phyloP scores from a whole-genome alignment of 2,888 invertebrate genomes.

The Melipona beecheii region DNA sequence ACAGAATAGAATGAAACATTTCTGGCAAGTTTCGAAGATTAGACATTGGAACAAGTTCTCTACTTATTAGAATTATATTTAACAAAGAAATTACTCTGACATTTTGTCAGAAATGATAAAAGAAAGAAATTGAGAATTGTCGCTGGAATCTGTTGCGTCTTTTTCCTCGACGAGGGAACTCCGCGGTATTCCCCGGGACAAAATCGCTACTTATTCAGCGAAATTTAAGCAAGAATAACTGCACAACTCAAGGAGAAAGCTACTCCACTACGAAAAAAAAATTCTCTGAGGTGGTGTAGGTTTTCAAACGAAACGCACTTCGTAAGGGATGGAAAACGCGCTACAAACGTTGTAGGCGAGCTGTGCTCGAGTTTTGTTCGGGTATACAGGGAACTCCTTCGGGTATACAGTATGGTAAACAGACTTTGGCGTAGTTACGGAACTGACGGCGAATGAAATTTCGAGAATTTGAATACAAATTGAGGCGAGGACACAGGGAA shows the following conservation, averaged over 20 bases:
- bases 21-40: too few species aligned
- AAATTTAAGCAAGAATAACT: not conserved
- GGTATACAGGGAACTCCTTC: slow-evolving; percentile 13
- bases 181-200: not conserved
- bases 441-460: slow-evolving; percentile 17
- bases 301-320: slow-evolving; percentile 1
- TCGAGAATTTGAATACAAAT: slow-evolving; percentile 40
- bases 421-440: not conserved
- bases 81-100: too few species aligned
- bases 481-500: not conserved
- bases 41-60: too few species aligned
- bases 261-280: not conserved
- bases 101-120: too few species aligned
- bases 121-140: too few species aligned
- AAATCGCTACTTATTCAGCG: not conserved
- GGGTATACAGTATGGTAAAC: slow-evolving; percentile 20
- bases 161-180: not conserved
- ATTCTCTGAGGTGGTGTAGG: not conserved
- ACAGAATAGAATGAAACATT: too few species aligned
- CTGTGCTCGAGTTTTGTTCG: not conserved
- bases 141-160: too few species aligned
- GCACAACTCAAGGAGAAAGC: not conserved
- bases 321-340: not conserved
- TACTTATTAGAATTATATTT: too few species aligned
- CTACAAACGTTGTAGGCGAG: not conserved